Conservation (phyloP, 2,113 vertebrate genomes). For the Herpetotheres cachinnans region DNA sequence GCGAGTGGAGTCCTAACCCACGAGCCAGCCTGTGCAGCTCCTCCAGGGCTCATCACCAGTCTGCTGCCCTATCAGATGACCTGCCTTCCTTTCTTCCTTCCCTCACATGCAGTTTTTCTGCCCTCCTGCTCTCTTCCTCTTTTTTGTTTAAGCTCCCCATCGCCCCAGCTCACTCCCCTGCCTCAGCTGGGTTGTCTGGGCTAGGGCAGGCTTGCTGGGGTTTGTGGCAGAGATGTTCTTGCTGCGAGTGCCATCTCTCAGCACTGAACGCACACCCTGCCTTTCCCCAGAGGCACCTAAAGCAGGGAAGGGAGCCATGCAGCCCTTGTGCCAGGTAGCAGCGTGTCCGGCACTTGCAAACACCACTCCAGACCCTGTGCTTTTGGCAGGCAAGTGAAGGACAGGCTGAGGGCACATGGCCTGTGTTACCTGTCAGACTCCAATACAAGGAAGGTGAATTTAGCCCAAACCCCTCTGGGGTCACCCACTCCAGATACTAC, state of each 20-base stretch:
- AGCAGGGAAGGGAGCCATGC: neutral
- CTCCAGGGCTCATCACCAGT: slow-evolving; percentile 37
- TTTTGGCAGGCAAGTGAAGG: neutral
- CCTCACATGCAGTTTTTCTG: neutral
- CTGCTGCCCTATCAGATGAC: neutral
- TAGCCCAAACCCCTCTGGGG: neutral
- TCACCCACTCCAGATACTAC: neutral
- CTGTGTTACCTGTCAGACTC: neutral
- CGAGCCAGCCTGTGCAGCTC: slow-evolving; percentile 12
- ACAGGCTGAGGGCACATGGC: neutral
- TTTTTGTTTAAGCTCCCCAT: neutral
- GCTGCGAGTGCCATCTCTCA: neutral
- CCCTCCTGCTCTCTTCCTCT: neutral
- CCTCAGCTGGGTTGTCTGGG: neutral
- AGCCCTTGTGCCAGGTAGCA: neutral
- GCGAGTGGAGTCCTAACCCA: neutral
- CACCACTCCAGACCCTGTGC: neutral
- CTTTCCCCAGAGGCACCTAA: neutral
- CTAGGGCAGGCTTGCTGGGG: neutral
- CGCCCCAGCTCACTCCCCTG: neutral
- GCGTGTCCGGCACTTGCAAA: neutral
- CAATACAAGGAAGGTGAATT: neutral
- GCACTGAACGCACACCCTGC: neutral
- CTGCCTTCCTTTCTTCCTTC: slow-evolving; percentile 1
- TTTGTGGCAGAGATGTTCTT: neutral